Percentiles rank a stretch among this genome's conserved stretches.
Conservation (phyloP, 37 sponge, comb jelly and placozoan species). For the Spongilla lacustris region DNA sequence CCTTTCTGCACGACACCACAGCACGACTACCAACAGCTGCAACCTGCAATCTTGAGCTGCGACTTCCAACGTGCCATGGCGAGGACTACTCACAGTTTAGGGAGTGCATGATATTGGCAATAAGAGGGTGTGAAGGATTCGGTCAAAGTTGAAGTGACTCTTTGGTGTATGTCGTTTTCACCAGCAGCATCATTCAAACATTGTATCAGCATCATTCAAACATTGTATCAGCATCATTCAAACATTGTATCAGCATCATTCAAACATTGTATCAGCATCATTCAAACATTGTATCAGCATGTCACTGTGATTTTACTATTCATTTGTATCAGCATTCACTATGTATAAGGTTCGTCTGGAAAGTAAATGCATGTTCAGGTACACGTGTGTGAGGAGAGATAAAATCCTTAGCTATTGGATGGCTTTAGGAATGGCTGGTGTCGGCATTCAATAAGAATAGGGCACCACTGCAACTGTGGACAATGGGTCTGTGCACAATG, state of each 20-base stretch:
- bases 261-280: too few relatives aligned
- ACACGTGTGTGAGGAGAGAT: too few relatives aligned
- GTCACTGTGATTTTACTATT: too few relatives aligned
- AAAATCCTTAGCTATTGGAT: conserved; percentile 4
- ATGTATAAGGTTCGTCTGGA: too few relatives aligned
- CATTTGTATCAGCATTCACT: too few relatives aligned
- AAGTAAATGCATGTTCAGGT: too few relatives aligned
- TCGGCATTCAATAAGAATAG: conserved; percentile 43
- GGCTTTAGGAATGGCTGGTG: conserved; percentile 51
- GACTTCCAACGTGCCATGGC: conserved; percentile 5
- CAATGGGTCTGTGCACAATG: conserved; percentile 5
- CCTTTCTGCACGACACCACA: neutral
- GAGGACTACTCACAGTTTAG: conserved; percentile 3
- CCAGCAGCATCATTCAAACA: too few relatives aligned
- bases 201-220: too few relatives aligned
- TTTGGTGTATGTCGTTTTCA: too few relatives aligned
- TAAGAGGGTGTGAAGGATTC: conserved; percentile 35
- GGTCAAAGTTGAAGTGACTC: neutral
- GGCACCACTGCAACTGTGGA: conserved; percentile 64
- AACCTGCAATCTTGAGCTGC: conserved; percentile 5
- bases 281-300: too few relatives aligned
- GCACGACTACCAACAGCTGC: conserved; percentile 10
- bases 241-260: too few relatives aligned
- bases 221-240: too few relatives aligned
- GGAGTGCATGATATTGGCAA: conserved; percentile 12